phyloP scores from a whole-genome alignment of 2,113 vertebrate genomes.

The Pontoporia blainvillei region DNA sequence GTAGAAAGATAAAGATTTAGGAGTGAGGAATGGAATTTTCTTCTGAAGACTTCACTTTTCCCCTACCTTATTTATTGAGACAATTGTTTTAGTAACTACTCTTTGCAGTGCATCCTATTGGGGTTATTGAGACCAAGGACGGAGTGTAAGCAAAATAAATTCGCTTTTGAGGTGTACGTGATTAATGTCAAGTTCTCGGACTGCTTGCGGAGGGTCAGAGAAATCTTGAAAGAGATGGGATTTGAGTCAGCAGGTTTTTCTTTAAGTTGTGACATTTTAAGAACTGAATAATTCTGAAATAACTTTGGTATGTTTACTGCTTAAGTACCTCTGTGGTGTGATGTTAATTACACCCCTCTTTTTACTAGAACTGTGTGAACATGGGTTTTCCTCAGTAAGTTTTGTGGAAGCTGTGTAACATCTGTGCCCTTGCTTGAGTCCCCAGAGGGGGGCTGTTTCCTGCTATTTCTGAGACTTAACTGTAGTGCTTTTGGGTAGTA shows the following conservation, averaged over 20 bases:
- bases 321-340: neutral
- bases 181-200: neutral
- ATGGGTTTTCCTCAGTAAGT: constrained; percentile 4
- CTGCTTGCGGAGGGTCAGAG: neutral
- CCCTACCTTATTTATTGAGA: neutral
- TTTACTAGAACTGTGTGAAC: neutral
- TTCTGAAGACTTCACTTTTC: neutral
- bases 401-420: constrained; percentile 3
- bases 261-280: constrained; percentile 31
- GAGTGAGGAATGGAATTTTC: neutral
- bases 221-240: neutral
- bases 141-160: constrained; percentile 1
- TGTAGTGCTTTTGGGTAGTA: neutral
- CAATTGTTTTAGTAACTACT: neutral
- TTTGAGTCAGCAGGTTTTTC: constrained; percentile 37
- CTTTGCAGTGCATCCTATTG: neutral
- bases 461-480: neutral
- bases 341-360: neutral
- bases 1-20: neutral
- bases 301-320: neutral
- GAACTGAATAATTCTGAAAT: constrained; percentile 12
- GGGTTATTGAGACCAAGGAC: neutral
- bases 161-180: constrained; percentile 4
- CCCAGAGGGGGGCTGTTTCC: neutral
- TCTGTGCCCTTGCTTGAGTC: neutral